These are phyloP conservation scores for Epinephelus awoara DNA, from an alignment of 2,797 vertebrate genomes.

Conservation along the genomic window DNA sequence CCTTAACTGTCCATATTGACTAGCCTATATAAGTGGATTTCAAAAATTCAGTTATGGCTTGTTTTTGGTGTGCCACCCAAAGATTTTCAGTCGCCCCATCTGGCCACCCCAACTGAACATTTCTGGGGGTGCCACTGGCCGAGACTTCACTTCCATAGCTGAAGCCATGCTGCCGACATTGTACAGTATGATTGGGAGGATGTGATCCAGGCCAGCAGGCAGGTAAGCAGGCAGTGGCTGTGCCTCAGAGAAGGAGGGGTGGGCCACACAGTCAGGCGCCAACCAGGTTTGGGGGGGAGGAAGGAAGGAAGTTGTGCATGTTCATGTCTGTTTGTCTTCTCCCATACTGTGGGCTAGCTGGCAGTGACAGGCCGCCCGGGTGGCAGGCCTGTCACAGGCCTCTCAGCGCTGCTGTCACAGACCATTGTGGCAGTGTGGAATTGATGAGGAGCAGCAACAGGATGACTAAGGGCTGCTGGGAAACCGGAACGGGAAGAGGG, in stretches of 20 bases:
- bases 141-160: neutral
- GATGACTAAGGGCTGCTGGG: slow-evolving; percentile 61
- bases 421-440: slow-evolving; percentile 81
- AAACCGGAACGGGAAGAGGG: slow-evolving; percentile 73
- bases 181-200: slow-evolving; percentile 40
- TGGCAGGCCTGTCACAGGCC: slow-evolving; percentile 71
- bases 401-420: slow-evolving; percentile 76
- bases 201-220: slow-evolving; percentile 46
- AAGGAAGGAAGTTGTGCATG: slow-evolving; percentile 65
- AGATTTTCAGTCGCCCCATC: no score
- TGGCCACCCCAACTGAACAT: no score
- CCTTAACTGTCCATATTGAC: no score
- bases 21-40: no score
- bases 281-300: slow-evolving; percentile 28
- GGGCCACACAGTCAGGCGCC: slow-evolving; percentile 50
- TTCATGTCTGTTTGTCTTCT: slow-evolving; percentile 82
- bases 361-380: slow-evolving; percentile 59
- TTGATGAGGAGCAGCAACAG: slow-evolving; percentile 84
- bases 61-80: no score
- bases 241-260: slow-evolving; percentile 29
- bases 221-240: slow-evolving; percentile 5
- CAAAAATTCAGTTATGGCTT: no score
- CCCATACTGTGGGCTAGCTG: slow-evolving; percentile 43
- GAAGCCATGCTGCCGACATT: neutral
- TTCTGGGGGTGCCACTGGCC: no score